Conservation (phyloP, 2,888 invertebrate genomes). For the Campaea margaritaria region DNA sequence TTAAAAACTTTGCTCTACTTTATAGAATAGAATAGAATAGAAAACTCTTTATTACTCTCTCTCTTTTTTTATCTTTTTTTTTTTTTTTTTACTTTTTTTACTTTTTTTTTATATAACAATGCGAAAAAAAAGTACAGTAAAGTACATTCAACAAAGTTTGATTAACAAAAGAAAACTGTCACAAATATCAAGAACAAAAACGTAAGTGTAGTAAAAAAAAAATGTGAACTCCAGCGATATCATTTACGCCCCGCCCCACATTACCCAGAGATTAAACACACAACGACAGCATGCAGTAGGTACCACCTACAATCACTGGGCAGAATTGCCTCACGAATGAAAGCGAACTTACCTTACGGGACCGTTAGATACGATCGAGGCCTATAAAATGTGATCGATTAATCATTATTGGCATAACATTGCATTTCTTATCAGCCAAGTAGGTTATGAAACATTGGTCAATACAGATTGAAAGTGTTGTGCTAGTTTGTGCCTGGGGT, state of each 20-base stretch:
- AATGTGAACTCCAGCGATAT: slow-evolving; percentile 10
- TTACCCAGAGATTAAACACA: slow-evolving; percentile 30
- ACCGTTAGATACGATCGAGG: slow-evolving; percentile 18
- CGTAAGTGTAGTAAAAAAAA: not conserved
- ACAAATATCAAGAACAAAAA: too few species aligned
- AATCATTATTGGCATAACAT: slow-evolving; percentile 23
- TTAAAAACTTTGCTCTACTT: too few species aligned
- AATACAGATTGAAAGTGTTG: slow-evolving; percentile 4
- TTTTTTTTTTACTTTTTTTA: too few species aligned
- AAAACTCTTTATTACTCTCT: too few species aligned
- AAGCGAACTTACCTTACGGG: slow-evolving; percentile 23
- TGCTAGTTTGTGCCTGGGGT: not conserved
- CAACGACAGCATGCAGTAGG: slow-evolving; percentile 25
- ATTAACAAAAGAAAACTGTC: too few species aligned
- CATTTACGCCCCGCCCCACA: slow-evolving; percentile 23
- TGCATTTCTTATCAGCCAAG: slow-evolving; percentile 21
- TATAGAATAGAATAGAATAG: too few species aligned
- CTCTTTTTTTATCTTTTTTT: too few species aligned
- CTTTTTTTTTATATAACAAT: too few species aligned
- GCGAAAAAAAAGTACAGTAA: too few species aligned
- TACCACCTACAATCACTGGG: slow-evolving; percentile 21
- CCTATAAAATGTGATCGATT: slow-evolving; percentile 11
- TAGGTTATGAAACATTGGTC: slow-evolving; percentile 17
- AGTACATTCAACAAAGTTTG: too few species aligned
- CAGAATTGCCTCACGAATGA: slow-evolving; percentile 24